Conservation (phyloP, 2,113 vertebrate species). For the Vulpes ferrilata region DNA sequence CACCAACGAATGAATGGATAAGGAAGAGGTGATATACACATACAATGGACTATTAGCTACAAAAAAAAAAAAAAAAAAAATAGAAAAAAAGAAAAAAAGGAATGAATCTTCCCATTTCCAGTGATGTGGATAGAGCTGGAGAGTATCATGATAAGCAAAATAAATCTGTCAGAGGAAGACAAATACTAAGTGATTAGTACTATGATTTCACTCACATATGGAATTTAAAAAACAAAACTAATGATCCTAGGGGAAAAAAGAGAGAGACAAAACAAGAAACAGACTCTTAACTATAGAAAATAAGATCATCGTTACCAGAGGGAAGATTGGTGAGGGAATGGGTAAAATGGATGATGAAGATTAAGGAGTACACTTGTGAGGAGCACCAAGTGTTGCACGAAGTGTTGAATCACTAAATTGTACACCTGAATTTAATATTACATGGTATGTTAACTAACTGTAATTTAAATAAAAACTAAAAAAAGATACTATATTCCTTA, state of each 20-base stretch:
- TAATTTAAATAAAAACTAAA: background rate
- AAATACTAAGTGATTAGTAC: background rate
- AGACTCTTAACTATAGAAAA: background rate
- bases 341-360: background rate
- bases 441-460: background rate
- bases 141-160: background rate
- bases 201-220: background rate
- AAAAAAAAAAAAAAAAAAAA: background rate
- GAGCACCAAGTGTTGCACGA: background rate
- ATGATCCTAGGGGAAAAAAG: background rate
- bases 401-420: background rate
- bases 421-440: background rate
- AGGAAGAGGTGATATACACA: background rate
- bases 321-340: background rate
- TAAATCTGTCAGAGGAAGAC: background rate
- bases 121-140: background rate
- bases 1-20: background rate
- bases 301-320: background rate
- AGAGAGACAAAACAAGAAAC: background rate
- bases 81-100: background rate
- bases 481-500: background rate
- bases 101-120: background rate
- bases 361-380: background rate
- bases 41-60: background rate
- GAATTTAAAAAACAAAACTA: background rate